phyloP scores from a whole-genome alignment of 1,140 invertebrate species.

The Stratiolaelaps scimitus region DNA sequence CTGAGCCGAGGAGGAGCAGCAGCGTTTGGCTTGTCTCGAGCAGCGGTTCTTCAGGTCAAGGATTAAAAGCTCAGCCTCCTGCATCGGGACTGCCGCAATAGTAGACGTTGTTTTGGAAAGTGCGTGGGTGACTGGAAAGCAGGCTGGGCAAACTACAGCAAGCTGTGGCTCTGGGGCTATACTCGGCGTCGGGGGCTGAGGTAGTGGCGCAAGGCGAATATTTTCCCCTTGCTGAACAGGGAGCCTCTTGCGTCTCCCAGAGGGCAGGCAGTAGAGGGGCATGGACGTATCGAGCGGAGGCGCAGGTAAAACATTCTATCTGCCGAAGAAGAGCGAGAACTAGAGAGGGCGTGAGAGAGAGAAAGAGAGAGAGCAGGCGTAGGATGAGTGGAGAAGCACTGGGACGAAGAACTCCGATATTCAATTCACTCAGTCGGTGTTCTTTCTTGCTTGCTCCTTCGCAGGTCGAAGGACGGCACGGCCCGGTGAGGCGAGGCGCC shows the following conservation, averaged over 20 bases:
- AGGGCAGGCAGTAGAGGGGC: not conserved
- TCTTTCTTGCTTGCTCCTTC: not conserved
- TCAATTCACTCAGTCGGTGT: conserved; percentile 16
- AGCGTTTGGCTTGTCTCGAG: no score
- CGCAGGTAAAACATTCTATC: conserved; percentile 1
- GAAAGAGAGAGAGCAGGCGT: not conserved
- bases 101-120: no score
- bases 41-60: no score
- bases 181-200: no score
- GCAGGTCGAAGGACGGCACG: not conserved
- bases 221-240: no score
- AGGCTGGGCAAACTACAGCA: no score
- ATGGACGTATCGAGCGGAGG: not conserved
- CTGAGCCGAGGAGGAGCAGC: no score
- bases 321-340: not conserved
- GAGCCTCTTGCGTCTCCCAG: not conserved
- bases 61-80: no score
- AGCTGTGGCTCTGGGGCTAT: no score
- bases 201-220: no score
- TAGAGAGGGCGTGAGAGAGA: not conserved
- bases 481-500: not conserved
- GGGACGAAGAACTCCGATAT: conserved; percentile 25
- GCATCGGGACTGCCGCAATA: no score
- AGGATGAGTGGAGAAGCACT: not conserved
- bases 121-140: no score